Base-by-base conservation (phyloP, 2,888 invertebrate genomes). In the Nymphalis c-album region DNA sequence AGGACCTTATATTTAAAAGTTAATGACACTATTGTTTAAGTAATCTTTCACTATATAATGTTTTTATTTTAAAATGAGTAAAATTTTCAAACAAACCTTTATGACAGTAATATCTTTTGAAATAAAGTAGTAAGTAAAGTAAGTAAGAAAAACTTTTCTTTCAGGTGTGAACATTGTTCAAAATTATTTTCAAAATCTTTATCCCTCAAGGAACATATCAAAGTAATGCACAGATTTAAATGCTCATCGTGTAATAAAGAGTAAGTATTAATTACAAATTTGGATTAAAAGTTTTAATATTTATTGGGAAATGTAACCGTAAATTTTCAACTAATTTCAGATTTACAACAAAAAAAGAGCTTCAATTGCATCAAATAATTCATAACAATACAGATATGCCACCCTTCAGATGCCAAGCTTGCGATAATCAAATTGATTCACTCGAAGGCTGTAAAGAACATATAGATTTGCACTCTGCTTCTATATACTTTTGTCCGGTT, bases 401-500 rank as follows among this genome's bases (percentile, higher is more conserved):
- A 1, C 89, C 90, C 0, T 89, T 85, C 67, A 74, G 81, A 47
- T 92, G 91, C 74, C 79, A 80, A 50, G 77, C 76, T 4, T 91
- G 91, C 69, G 75, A 81, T 17, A 73, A 79, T 17, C 71, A 77
- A 6, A 83, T 92, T 18, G 76, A 80, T 45, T 82, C 79, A 13
- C 72, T 83, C 0, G 86, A 85, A 18, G 76, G 78, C 61, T 91
- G 90, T 64, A 86, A 89, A 70, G 69, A 77, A 35, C 91, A 92
- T 64, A 81, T 90, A 0, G 86, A 90, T 22, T 73, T 84, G 46
- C 91, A 90, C 74, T 82, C 84, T 65, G 74, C 78, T 17, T 77
- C 82, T 48, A 74, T 78, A 7, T 90, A 89, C 77, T 76, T 83
- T 0, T 91, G 91, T 70, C 90, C 90, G 0, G 85, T 92, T 22